These are phyloP conservation scores for Spodoptera litura DNA, from an alignment of 1,140 invertebrate genomes.

Conservation along the genomic window DNA sequence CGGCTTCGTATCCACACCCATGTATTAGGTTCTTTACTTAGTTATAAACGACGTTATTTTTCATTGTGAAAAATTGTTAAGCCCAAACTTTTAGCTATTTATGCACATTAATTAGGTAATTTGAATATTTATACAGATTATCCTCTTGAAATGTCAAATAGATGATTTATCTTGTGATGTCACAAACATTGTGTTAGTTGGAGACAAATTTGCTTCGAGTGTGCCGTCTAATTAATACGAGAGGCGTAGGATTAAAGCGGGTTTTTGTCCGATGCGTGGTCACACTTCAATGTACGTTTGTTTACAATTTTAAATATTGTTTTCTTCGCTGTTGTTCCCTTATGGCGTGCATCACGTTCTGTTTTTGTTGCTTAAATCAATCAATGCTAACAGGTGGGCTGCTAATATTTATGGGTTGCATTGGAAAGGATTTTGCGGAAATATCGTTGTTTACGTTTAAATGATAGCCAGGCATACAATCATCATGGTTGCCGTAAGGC, in stretches of 20 bases:
- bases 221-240: slow-evolving; percentile 40
- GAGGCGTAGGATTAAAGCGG: slow-evolving; percentile 27
- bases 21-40: slow-evolving; percentile 9
- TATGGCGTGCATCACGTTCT: slow-evolving; percentile 14
- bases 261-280: slow-evolving; percentile 26
- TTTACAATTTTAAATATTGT: slow-evolving; percentile 32
- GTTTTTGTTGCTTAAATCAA: slow-evolving; percentile 18
- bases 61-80: slow-evolving; percentile 45
- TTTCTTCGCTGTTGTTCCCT: slow-evolving; percentile 12
- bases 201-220: slow-evolving; percentile 40
- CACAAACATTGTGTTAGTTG: slow-evolving; percentile 16
- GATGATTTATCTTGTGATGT: slow-evolving; percentile 33
- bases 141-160: slow-evolving; percentile 38
- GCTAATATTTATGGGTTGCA: neutral
- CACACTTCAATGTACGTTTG: slow-evolving; percentile 20
- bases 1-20: slow-evolving; percentile 36
- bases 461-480: too few species aligned
- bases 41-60: slow-evolving; percentile 45
- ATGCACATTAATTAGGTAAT: slow-evolving; percentile 44
- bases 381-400: slow-evolving; percentile 6
- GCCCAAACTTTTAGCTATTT: slow-evolving; percentile 32
- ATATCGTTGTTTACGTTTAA: too few species aligned
- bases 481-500: too few species aligned
- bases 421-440: too few species aligned
- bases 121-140: slow-evolving; percentile 48